Percentiles rank a stretch among this genome's conserved stretches.
phyloP scores from a whole-genome alignment of 2,113 vertebrate genomes.

The Tragelaphus imberbis region DNA sequence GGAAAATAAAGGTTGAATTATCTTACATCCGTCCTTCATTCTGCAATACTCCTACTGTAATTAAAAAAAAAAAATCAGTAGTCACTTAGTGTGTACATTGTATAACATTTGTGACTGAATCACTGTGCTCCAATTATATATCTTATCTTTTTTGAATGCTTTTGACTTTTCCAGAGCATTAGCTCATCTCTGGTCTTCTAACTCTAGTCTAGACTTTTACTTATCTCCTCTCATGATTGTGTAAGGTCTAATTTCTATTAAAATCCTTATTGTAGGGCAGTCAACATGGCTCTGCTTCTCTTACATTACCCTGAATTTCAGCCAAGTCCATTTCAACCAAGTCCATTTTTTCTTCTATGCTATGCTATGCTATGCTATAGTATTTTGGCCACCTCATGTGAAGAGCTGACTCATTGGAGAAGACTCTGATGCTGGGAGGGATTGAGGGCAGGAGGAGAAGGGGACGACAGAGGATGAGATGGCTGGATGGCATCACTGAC shows the following conservation, averaged over 20 bases:
- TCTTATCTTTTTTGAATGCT: neutral
- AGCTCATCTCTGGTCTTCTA: neutral
- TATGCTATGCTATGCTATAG: too few species aligned
- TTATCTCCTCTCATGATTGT: neutral
- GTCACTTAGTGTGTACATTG: neutral
- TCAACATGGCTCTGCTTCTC: neutral
- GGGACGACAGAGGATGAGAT: too few species aligned
- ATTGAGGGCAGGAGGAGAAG: too few species aligned
- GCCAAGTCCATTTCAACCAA: neutral
- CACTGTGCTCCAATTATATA: neutral
- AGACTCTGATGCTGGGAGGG: too few species aligned
- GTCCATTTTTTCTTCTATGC: neutral
- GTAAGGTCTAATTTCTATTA: neutral
- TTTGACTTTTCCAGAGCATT: neutral
- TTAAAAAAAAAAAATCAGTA: neutral
- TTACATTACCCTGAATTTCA: neutral
- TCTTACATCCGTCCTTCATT: neutral
- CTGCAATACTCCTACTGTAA: neutral
- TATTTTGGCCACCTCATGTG: too few species aligned
- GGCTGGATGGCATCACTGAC: too few species aligned
- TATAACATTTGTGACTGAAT: neutral
- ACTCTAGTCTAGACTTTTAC: neutral
- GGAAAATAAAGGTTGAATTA: neutral
- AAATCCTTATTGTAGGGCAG: neutral
- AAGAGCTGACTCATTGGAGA: too few species aligned